phyloP scores from a whole-genome alignment of 2,888 invertebrate species.

The Amblyjoppa proteus region DNA sequence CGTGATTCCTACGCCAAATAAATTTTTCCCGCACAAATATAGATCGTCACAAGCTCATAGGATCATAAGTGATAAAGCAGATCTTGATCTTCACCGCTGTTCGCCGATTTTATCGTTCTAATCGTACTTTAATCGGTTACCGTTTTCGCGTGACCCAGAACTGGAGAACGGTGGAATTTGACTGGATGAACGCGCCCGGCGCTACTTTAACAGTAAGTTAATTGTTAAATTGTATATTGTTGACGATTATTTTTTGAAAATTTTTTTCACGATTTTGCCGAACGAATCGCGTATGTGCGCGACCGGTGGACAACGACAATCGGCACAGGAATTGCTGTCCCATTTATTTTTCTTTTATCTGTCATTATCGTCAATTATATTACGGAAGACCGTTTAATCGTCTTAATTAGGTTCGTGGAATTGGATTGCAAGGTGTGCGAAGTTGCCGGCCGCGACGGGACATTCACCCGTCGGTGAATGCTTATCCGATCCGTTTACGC shows the following conservation, averaged over 20 bases:
- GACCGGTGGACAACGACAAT: background rate
- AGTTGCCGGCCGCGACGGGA: conserved; percentile 45
- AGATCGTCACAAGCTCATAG: background rate
- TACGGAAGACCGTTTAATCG: conserved; percentile 12
- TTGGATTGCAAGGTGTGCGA: conserved; percentile 12
- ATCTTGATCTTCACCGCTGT: conserved; percentile 3
- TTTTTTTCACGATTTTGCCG: background rate
- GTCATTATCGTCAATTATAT: background rate
- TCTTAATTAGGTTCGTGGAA: conserved; percentile 29
- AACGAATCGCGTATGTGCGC: background rate
- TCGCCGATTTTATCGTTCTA: background rate
- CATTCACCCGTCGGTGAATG: conserved; percentile 61
- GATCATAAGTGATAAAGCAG: conserved; percentile 13
- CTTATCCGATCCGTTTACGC: conserved; percentile 30
- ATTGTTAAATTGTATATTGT: background rate
- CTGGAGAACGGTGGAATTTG: conserved; percentile 48
- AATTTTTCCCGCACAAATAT: conserved; percentile 1
- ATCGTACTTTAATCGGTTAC: conserved; percentile 3
- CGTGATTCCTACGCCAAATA: conserved; percentile 52
- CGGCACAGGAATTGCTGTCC: background rate
- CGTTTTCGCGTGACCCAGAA: conserved; percentile 29
- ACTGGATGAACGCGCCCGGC: conserved; percentile 59
- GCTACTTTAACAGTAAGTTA: conserved; percentile 58
- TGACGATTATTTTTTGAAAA: background rate
- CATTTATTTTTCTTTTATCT: background rate